phyloP scores from a whole-genome alignment of 2,113 vertebrate species.

The Triplophysa dalaica region DNA sequence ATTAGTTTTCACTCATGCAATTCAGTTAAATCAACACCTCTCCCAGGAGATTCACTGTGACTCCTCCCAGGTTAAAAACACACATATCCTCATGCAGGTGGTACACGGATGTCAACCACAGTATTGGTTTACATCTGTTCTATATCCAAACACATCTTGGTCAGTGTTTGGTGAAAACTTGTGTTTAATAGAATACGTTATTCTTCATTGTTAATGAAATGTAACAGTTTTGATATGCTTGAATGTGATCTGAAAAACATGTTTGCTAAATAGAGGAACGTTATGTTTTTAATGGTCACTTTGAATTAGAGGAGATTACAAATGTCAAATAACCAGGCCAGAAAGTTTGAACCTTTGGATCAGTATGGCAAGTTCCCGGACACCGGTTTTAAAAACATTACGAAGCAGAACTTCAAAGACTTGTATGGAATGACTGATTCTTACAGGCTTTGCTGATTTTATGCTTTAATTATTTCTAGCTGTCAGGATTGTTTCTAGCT shows the following conservation, averaged over 20 bases:
- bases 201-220: not conserved
- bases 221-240: not conserved
- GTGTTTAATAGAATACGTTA: not conserved
- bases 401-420: constrained; percentile 10
- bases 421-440: not conserved
- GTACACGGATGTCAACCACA: constrained; percentile 8
- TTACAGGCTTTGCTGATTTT: not conserved
- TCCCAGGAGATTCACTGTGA: constrained; percentile 14
- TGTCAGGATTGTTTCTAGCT: constrained; percentile 14
- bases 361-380: not conserved
- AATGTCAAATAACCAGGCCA: not conserved
- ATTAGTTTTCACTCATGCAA: constrained; percentile 28
- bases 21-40: constrained; percentile 29
- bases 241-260: not conserved
- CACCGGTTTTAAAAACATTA: constrained; percentile 1
- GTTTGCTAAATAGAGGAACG: constrained; percentile 1
- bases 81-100: constrained; percentile 18
- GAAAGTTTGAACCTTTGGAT: not conserved
- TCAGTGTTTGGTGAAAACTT: constrained; percentile 1
- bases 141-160: not conserved
- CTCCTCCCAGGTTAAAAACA: constrained; percentile 26
- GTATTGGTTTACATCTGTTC: constrained; percentile 17
- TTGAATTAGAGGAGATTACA: not conserved
- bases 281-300: not conserved
- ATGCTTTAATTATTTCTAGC: constrained; percentile 9